Conservation (phyloP, 2,797 vertebrate species). For the Darevskia nairensis region DNA sequence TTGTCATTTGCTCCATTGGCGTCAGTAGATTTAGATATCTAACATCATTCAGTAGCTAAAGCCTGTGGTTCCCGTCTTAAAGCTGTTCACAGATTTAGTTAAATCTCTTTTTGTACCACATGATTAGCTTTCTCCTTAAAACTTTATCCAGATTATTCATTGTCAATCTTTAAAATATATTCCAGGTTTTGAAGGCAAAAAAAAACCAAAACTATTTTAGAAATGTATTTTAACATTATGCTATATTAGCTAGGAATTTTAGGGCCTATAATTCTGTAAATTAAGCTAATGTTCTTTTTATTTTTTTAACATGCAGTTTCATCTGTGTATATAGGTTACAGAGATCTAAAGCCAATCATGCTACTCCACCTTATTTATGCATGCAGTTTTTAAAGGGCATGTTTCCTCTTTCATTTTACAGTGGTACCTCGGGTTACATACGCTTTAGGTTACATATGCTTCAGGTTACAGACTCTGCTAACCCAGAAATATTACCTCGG, state of each 20-base stretch:
- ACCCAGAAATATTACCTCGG: no score
- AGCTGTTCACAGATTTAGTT: not conserved
- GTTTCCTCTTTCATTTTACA: not conserved
- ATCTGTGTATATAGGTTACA: not conserved
- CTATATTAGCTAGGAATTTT: not conserved
- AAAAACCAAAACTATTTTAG: rapidly evolving
- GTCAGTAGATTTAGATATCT: conserved; percentile 23
- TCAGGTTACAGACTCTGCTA: no score
- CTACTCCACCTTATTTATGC: not conserved
- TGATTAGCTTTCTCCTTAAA: conserved; percentile 21
- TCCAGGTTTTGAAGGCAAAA: conserved; percentile 20
- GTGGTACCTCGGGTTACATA: no score
- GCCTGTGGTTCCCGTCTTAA: not conserved
- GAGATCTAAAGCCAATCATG: not conserved
- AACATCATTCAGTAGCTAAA: not conserved
- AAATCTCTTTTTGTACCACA: not conserved
- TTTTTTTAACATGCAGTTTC: not conserved
- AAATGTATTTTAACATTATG: not conserved
- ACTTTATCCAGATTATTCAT: conserved; percentile 5
- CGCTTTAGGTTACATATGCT: no score
- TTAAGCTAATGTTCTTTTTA: not conserved
- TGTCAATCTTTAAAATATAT: conserved; percentile 3
- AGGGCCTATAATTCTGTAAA: no score
- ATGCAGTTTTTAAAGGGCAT: not conserved
- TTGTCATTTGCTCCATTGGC: not conserved